These are phyloP conservation scores for Saturnia japonica DNA, from an alignment of 2,888 invertebrate genomes.

Conservation along the genomic window DNA sequence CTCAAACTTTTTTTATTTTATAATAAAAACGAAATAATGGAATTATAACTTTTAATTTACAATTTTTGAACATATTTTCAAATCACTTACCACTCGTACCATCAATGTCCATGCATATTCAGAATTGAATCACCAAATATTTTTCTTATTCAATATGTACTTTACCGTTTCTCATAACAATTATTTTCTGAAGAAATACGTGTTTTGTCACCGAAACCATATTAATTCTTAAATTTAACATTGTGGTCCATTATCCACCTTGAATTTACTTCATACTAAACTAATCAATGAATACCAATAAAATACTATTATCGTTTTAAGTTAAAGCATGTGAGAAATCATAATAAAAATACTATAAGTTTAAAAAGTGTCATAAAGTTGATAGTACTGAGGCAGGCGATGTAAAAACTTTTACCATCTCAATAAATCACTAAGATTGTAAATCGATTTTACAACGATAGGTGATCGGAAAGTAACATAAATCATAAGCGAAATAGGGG, in stretches of 20 bases:
- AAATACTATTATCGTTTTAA: constrained; percentile 1
- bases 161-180: too few relatives aligned
- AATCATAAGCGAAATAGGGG: constrained; percentile 69
- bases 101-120: too few relatives aligned
- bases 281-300: neutral
- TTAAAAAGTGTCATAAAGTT: constrained; percentile 39
- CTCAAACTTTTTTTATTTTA: too few relatives aligned
- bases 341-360: constrained; percentile 25
- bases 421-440: constrained; percentile 74
- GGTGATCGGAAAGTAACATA: constrained; percentile 63
- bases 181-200: too few relatives aligned
- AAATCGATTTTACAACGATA: constrained; percentile 72
- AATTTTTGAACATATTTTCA: too few relatives aligned
- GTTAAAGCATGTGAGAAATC: constrained; percentile 14
- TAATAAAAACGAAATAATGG: too few relatives aligned
- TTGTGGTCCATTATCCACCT: neutral
- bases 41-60: too few relatives aligned
- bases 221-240: neutral
- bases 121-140: too few relatives aligned
- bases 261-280: neutral
- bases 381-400: constrained; percentile 39
- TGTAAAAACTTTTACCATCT: constrained; percentile 65
- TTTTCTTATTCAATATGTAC: too few relatives aligned
- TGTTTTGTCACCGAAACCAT: too few relatives aligned
- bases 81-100: too few relatives aligned